Percentiles rank a stretch among this genome's conserved stretches.
Conservation (phyloP, 2,797 vertebrate species). For the Astyanax mexicanus region DNA sequence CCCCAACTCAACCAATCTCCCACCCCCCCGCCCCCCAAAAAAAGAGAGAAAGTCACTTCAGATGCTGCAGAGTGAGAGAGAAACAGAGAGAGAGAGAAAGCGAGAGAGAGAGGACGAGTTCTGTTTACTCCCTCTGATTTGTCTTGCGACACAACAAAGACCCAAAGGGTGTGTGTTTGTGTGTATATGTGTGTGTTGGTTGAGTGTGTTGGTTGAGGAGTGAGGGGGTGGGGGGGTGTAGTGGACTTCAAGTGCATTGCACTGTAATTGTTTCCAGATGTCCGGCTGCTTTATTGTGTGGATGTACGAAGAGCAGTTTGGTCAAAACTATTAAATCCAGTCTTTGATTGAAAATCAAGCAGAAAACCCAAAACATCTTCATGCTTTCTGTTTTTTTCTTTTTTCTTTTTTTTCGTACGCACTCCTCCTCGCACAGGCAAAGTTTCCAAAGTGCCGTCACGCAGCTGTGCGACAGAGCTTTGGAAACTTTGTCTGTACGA, state of each 20-base stretch:
- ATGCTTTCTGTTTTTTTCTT: background rate
- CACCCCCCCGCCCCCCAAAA: too few species aligned
- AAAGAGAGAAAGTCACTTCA: background rate
- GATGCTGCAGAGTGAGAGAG: background rate
- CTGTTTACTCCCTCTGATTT: constrained; percentile 48
- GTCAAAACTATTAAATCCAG: constrained; percentile 56
- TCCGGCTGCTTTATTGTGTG: constrained; percentile 59
- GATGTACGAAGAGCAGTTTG: constrained; percentile 61
- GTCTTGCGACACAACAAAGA: constrained; percentile 53
- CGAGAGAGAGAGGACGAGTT: background rate
- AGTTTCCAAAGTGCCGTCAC: too few species aligned
- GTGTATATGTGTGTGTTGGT: too few species aligned
- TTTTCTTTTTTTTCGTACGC: constrained; percentile 16
- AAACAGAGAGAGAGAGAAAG: background rate
- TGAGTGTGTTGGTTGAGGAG: too few species aligned
- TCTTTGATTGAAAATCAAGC: constrained; percentile 73
- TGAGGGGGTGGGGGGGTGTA: constrained; percentile 4
- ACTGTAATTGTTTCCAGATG: constrained; percentile 84
- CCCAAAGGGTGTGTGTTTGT: too few species aligned
- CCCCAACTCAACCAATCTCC: too few species aligned
- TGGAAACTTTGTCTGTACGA: constrained; percentile 67
- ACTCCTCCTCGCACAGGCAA: constrained; percentile 61
- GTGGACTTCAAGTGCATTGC: constrained; percentile 62
- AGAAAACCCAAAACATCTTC: constrained; percentile 64
- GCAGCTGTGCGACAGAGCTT: constrained; percentile 75